A percentile compares a stretch with the other conserved stretches of the same genome.
phyloP scores from a whole-genome alignment of 2,888 invertebrate species.

The Ptycholaimellus sp. region DNA sequence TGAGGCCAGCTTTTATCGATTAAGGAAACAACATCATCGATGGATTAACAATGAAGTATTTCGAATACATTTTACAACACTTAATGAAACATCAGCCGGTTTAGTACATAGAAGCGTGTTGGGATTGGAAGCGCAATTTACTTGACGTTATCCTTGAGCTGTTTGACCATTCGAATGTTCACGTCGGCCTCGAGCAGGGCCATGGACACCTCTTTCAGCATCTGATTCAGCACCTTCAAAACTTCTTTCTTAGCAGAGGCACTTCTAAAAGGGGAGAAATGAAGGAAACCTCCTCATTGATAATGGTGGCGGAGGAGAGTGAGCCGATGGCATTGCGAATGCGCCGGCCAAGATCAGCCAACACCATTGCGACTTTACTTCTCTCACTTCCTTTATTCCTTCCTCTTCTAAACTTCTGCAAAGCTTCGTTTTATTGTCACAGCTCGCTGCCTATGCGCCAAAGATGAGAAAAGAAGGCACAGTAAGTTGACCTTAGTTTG shows the following conservation, averaged over 20 bases:
- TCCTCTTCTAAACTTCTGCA: too few species aligned
- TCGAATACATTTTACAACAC: too few species aligned
- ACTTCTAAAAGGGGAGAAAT: too few species aligned
- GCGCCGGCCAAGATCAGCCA: conserved; percentile 97
- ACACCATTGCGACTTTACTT: too few species aligned
- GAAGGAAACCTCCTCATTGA: conserved; percentile 71
- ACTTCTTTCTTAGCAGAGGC: conserved; percentile 21
- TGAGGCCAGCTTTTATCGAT: neutral
- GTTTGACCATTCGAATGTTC: conserved; percentile 78
- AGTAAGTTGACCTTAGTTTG: too few species aligned
- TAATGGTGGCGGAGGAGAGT: conserved; percentile 85
- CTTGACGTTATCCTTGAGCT: conserved; percentile 79
- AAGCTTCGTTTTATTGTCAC: too few species aligned
- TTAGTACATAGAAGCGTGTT: too few species aligned
- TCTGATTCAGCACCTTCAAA: conserved; percentile 82
- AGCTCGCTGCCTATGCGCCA: too few species aligned
- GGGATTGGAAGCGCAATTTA: conserved; percentile 12
- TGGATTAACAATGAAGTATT: neutral
- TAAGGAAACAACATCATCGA: conserved; percentile 9
- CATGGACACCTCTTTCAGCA: conserved; percentile 80
- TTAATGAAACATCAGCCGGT: too few species aligned
- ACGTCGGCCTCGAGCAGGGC: conserved; percentile 86
- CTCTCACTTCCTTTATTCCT: too few species aligned
- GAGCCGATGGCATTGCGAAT: conserved; percentile 93
- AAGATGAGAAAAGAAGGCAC: too few species aligned